Evolutionary conservation across 2,113 vertebrate species (phyloP).

Genomic region (Procavia capensis): DNA sequence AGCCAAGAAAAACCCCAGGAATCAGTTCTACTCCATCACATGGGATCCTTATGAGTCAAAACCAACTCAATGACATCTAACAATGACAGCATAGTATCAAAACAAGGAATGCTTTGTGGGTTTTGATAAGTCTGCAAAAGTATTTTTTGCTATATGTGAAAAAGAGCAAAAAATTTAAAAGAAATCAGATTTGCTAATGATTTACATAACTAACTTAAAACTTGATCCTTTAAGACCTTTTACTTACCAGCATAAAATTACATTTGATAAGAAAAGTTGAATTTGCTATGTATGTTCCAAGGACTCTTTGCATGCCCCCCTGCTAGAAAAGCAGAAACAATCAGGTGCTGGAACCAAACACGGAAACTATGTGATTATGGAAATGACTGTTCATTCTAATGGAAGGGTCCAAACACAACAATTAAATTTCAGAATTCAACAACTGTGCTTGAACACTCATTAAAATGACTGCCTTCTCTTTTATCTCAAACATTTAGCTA

Average conservation of each 20-base stretch:
- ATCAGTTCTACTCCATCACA: background rate
- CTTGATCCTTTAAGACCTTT: background rate
- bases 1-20: background rate
- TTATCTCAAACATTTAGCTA: constrained; percentile 3
- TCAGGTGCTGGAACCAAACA: constrained; percentile 46
- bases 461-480: background rate
- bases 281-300: background rate
- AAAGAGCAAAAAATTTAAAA: background rate
- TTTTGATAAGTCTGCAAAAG: background rate
- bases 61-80: too few species aligned
- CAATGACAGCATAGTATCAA: background rate
- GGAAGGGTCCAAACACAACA: constrained; percentile 42
- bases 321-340: background rate
- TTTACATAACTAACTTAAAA: background rate
- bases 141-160: background rate
- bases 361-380: constrained; percentile 73
- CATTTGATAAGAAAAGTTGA: background rate
- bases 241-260: background rate
- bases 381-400: constrained; percentile 49
- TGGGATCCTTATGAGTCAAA: background rate
- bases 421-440: constrained; percentile 1
- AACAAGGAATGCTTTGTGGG: background rate
- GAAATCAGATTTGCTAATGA: background rate
- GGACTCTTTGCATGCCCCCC: background rate
- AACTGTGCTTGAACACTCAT: background rate